Evolutionary conservation across 2,113 vertebrate species (phyloP).

Genomic region (Deroptyus accipitrinus): DNA sequence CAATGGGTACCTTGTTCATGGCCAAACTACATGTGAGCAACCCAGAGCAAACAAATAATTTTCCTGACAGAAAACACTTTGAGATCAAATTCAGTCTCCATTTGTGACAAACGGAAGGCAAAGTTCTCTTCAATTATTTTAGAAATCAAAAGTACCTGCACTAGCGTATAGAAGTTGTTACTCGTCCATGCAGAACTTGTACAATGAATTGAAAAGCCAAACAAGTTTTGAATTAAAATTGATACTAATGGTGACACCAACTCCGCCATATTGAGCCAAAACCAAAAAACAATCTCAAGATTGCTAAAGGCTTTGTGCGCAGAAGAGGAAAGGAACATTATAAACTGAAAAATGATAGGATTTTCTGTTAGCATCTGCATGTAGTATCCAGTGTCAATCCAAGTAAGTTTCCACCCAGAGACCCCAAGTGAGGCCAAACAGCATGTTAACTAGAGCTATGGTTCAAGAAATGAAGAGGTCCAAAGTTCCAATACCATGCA

Average conservation of each 20-base stretch:
- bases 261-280: neutral
- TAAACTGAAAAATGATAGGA: neutral
- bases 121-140: conserved; percentile 23
- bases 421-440: neutral
- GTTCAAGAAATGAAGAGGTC: neutral
- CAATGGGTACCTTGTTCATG: neutral
- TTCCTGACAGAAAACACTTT: conserved; percentile 32
- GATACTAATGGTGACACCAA: neutral
- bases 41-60: neutral
- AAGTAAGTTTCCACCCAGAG: neutral
- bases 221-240: neutral
- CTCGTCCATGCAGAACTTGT: neutral
- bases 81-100: conserved; percentile 1
- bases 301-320: neutral
- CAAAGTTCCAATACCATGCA: neutral
- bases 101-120: neutral
- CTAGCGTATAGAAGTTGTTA: neutral
- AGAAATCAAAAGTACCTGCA: neutral
- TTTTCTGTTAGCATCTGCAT: neutral
- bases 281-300: neutral
- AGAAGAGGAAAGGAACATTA: neutral
- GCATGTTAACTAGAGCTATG: neutral
- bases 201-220: neutral
- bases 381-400: neutral
- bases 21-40: neutral